Evolutionary conservation across 2,113 vertebrate genomes (phyloP), one percentile per base, ranked within the genome.

Genomic region (Patagioenas fasciata): DNA sequence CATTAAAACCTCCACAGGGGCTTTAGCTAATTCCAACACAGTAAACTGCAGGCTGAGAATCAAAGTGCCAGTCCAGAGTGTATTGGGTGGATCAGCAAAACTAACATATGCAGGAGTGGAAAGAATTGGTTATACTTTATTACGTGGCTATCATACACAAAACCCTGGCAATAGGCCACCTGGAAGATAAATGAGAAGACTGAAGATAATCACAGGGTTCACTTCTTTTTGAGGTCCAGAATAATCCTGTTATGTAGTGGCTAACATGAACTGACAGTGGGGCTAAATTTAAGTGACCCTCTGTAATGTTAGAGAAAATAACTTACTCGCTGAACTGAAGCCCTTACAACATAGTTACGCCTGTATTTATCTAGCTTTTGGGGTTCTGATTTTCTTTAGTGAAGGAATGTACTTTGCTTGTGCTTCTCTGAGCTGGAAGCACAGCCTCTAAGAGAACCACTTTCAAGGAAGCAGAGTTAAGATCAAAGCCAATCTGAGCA

Each of bases 201-300:
- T 79, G 84, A 65, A 54, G 36, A 87, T 95, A 95, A 95, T 93
- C 87, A 61, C 89, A 95, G 47, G 47, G 87, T 92, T 87, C 73
- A 72, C 61, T 91, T 93, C 69, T 85, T 95, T 89, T 14, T 40
- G 70, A 91, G 74, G 77, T 62, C 82, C 78, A 77, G 78, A 95
- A 93, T 67, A 91, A 95, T 66, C 86, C 57, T 40, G 47, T 85
- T 89, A 61, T 3, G 9, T n/a, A 79, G 61, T 26, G 28, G 84
- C 50, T 91, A 94, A 93, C 50, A 26, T 15, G 66, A 93, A 92
- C 57, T 40, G 93, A 93, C 84, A 92, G 80, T 44, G 1, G 1
- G 71, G 84, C 67, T 91, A 91, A 88, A 91, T 85, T 85, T 91
- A 85, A 91, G 67, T 61, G 78, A 91, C 67, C 93, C 91, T 82